phyloP scores from a whole-genome alignment of 2,888 invertebrate genomes.

The Theretra japonica region DNA sequence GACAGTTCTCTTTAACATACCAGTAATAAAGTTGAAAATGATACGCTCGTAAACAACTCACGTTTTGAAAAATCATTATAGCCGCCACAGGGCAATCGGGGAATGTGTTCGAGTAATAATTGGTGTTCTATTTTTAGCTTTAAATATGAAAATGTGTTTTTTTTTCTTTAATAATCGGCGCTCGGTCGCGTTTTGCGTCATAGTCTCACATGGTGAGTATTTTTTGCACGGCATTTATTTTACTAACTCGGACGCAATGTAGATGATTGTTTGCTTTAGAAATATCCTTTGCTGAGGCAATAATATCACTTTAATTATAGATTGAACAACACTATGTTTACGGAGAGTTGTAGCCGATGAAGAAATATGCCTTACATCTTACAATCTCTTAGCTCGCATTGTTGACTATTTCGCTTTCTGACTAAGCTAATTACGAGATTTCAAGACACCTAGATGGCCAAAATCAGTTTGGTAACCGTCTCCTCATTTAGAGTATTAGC shows the following conservation, averaged over 20 bases:
- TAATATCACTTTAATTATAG: no score
- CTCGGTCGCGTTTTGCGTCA: slow-evolving; percentile 13
- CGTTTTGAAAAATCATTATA: slow-evolving; percentile 16
- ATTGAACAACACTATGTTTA: no score
- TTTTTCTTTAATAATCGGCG: background rate
- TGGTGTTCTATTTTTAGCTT: slow-evolving; percentile 20
- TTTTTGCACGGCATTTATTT: background rate
- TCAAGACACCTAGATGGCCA: no score
- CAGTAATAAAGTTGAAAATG: background rate
- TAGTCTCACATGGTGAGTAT: background rate
- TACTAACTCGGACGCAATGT: background rate
- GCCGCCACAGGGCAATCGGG: slow-evolving; percentile 7
- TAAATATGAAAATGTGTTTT: slow-evolving; percentile 14
- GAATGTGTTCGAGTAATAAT: slow-evolving; percentile 12
- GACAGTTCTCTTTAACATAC: background rate
- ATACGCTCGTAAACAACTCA: background rate
- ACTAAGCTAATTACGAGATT: no score
- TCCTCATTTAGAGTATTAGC: no score
- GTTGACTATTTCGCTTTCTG: no score
- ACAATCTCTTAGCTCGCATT: no score
- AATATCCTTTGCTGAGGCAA: no score
- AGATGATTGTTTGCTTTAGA: background rate
- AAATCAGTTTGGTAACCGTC: no score
- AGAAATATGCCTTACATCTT: no score
- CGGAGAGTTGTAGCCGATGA: no score